Evolutionary conservation across 2,888 invertebrate species (phyloP).

Genomic region (Euphydryas editha): DNA sequence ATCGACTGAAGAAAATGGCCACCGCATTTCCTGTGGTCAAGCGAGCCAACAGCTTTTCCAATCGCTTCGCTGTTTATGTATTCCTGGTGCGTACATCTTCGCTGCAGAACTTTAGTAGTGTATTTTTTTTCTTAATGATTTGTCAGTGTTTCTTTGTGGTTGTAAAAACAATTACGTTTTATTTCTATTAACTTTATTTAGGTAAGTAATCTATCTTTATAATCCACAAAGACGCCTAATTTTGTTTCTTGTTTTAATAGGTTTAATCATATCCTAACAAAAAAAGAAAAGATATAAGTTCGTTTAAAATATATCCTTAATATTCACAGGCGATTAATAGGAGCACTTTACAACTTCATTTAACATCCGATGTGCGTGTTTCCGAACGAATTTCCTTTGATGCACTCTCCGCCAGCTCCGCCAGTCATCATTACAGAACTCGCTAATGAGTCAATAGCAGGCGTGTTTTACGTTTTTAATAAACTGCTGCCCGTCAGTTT

Average conservation of each 20-base stretch:
- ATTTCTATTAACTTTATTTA: background rate
- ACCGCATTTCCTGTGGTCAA: slow-evolving; percentile 81
- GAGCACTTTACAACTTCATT: slow-evolving; percentile 22
- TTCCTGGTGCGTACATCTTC: slow-evolving; percentile 57
- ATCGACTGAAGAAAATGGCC: slow-evolving; percentile 71
- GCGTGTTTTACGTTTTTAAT: slow-evolving; percentile 47
- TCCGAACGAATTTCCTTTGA: slow-evolving; percentile 33
- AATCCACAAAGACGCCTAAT: no score
- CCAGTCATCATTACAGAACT: slow-evolving; percentile 36
- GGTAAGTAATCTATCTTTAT: background rate
- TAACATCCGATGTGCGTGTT: slow-evolving; percentile 19
- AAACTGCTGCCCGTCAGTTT: slow-evolving; percentile 48
- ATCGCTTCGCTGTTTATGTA: slow-evolving; percentile 62
- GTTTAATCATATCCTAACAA: background rate
- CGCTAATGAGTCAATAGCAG: slow-evolving; percentile 39
- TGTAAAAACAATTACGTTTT: background rate
- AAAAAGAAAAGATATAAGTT: background rate
- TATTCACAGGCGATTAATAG: slow-evolving; percentile 24
- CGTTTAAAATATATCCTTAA: background rate
- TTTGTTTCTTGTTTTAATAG: no score
- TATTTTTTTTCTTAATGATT: slow-evolving; percentile 34
- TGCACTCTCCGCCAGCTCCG: slow-evolving; percentile 36
- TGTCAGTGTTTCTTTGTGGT: slow-evolving; percentile 24
- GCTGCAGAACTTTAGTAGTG: slow-evolving; percentile 16
- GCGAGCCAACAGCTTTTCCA: slow-evolving; percentile 75